Evolutionary conservation across 2,888 invertebrate genomes (phyloP).

Genomic region (Lycophotia porphyrea): DNA sequence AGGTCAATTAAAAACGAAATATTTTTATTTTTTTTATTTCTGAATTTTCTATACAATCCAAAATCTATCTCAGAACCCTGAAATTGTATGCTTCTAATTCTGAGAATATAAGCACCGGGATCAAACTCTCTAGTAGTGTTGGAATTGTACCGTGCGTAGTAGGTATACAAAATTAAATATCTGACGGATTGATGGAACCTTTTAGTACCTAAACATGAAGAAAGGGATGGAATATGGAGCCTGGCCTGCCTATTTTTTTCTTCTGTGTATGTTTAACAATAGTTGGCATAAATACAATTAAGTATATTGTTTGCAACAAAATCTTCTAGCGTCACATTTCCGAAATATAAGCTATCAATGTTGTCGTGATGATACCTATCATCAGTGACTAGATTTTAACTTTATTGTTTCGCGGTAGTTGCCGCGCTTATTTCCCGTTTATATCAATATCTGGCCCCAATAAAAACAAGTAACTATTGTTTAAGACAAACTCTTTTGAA

Average conservation of each 20-base stretch:
- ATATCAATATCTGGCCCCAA: not conserved
- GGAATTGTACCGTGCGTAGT: not conserved
- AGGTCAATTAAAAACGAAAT: not conserved
- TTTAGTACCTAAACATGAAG: not conserved
- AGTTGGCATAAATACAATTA: not conserved
- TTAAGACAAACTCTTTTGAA: not conserved
- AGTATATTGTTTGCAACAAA: not conserved
- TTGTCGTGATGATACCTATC: not conserved
- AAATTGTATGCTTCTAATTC: not conserved
- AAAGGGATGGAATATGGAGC: not conserved
- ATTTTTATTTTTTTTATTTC: not conserved
- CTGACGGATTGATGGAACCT: not conserved
- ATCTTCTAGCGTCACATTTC: not conserved
- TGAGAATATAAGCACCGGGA: not conserved
- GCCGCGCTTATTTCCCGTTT: not conserved
- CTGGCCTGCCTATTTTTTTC: not conserved
- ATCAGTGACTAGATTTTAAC: not conserved
- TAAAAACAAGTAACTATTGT: not conserved
- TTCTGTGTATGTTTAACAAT: not conserved
- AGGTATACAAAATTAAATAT: not conserved
- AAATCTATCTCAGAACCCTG: not conserved
- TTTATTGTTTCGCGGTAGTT: not conserved
- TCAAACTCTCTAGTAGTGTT: not conserved
- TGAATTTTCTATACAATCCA: not conserved
- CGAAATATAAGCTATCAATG: not conserved